phyloP scores from a whole-genome alignment of 2,113 vertebrate genomes.

The Orycteropus afer region DNA sequence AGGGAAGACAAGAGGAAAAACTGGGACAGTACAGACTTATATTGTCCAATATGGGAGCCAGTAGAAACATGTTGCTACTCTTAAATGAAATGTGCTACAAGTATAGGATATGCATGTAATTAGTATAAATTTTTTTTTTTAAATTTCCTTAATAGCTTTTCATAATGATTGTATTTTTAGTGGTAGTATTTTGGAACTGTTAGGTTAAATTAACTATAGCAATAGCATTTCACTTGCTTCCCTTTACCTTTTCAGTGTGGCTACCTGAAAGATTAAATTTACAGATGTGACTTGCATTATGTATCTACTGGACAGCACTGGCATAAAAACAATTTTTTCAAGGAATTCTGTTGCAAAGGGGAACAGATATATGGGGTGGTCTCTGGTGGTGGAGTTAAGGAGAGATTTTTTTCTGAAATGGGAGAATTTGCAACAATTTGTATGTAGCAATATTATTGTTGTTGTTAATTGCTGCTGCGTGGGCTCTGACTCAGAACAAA shows the following conservation, averaged over 20 bases:
- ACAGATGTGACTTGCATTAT: background rate
- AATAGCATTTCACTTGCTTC: background rate
- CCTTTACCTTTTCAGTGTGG: background rate
- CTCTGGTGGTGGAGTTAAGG: background rate
- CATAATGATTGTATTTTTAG: background rate
- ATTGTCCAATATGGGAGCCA: background rate
- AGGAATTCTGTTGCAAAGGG: background rate
- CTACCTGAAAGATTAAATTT: conserved; percentile 20
- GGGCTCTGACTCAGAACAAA: background rate
- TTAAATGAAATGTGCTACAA: background rate
- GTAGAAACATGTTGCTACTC: too few species aligned
- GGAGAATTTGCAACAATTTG: background rate
- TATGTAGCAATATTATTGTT: background rate
- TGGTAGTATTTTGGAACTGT: background rate
- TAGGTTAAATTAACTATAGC: background rate
- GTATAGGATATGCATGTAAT: background rate
- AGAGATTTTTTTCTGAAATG: background rate
- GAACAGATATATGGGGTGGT: background rate
- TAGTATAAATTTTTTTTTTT: too few species aligned
- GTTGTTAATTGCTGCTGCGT: background rate
- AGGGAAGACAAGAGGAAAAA: background rate
- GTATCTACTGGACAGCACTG: background rate
- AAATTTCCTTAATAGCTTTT: background rate
- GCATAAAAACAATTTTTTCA: background rate
- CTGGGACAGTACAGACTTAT: background rate